Base-by-base conservation (phyloP, 1,140 invertebrate species). In the Chlorops oryzae region DNA sequence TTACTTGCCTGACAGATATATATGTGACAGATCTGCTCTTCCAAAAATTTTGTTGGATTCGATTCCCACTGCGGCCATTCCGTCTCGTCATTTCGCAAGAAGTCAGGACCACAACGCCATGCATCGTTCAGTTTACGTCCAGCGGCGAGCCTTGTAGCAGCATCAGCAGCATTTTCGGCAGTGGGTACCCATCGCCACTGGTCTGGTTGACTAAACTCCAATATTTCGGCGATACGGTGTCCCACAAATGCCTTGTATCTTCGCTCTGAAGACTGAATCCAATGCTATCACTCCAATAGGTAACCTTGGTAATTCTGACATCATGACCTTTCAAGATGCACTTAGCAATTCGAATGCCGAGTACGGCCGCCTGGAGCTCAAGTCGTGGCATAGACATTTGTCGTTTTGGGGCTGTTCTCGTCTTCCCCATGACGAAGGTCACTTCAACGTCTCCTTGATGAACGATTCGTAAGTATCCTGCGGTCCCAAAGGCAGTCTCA, bases 211-310 rank as follows among this genome's bases (percentile, higher is more conserved):
- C 62, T 58, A 3, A 38, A 3, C 4, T 58, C 50, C 2, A 63
- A 55, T 6, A 77, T 76, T 52, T 72, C 61, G 3, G 56, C 54
- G 3, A 76, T 47, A 9, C 73, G 43, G 51, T 75, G 68, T 0
- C 65, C 62, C 0, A 74, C 65, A 52, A 71, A 77, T 1, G 56
- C 50, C 54, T 74, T 70, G 49, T 63, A 72, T 2, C 49, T 38
- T 6, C 59, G 13, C 0, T 59, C 45, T 6, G 53, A 35, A 3
- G 50, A 51, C n/a, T 38, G 32, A 3, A 74, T 56, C 67, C 72
- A 73, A 7, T 24, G 6, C 3, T 74, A 54, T 75, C 72, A 0
- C 57, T 58, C 64, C 63, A 74, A 34, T 56, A 57, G 12, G 51
- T 42, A 13, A 52, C 52, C 12, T 40, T 34, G 4, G 18, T 15